These are phyloP conservation scores for Hucho hucho DNA, from an alignment of 2,113 vertebrate genomes.

Conservation along the genomic window DNA sequence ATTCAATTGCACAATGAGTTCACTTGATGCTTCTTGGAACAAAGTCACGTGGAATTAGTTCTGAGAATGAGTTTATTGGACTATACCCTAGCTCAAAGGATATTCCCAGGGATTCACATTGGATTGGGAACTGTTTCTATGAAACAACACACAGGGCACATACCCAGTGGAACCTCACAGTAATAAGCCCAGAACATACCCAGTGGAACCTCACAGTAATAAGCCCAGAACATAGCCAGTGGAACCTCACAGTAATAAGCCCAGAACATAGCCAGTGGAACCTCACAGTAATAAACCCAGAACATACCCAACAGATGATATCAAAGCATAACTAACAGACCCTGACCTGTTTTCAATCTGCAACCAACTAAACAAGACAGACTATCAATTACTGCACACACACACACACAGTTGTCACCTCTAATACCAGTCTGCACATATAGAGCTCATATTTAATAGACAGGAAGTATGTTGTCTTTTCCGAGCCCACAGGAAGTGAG, in stretches of 20 bases:
- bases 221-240: too few relatives aligned
- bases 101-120: not conserved
- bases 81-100: not conserved
- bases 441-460: not conserved
- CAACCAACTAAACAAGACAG: slow-evolving; percentile 25
- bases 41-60: not conserved
- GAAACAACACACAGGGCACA: not conserved
- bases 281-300: not conserved
- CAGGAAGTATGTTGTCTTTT: not conserved
- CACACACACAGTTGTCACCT: too few relatives aligned
- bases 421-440: not conserved
- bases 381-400: slow-evolving; percentile 2
- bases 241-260: too few relatives aligned
- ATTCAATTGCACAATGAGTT: not conserved
- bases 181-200: too few relatives aligned
- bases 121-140: not conserved
- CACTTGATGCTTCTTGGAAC: not conserved
- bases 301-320: not conserved
- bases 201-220: not conserved
- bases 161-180: too few relatives aligned
- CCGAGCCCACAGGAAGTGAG: slow-evolving; percentile 40
- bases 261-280: not conserved
- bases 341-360: slow-evolving; percentile 5
- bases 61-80: not conserved
- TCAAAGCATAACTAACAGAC: not conserved